Conservation (phyloP, 2,113 vertebrate species). For the Pagrus major region DNA sequence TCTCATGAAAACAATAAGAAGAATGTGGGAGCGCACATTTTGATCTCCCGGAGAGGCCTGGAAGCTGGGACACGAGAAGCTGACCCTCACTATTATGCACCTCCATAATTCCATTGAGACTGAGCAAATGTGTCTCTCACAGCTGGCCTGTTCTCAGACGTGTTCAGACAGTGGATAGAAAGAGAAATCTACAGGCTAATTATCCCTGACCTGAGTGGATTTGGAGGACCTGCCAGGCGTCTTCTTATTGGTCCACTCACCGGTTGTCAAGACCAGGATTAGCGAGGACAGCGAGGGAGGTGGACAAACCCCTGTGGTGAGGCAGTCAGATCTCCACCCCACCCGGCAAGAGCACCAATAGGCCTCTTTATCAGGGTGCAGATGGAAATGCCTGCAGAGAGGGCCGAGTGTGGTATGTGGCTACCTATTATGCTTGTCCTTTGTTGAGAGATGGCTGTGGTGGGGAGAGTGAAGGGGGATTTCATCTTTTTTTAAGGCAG, state of each 20-base stretch:
- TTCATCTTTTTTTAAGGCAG: conserved; percentile 75
- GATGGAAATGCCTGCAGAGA: conserved; percentile 84
- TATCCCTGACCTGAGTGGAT: conserved; percentile 79
- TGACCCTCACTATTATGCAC: conserved; percentile 58
- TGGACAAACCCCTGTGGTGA: conserved; percentile 73
- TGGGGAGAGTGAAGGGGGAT: conserved; percentile 42
- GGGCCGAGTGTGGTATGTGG: conserved; percentile 72
- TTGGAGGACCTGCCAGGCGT: conserved; percentile 80
- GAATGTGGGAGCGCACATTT: conserved; percentile 9
- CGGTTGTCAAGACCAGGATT: conserved; percentile 84
- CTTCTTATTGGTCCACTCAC: conserved; percentile 81
- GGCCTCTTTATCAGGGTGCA: conserved; percentile 84
- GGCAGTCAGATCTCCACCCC: conserved; percentile 63
- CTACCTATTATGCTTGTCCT: conserved; percentile 86
- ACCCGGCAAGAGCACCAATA: conserved; percentile 54
- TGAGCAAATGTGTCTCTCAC: conserved; percentile 60
- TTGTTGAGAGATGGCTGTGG: conserved; percentile 87
- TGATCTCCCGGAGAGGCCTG: conserved; percentile 43
- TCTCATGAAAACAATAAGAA: conserved; percentile 19
- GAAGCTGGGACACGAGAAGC: conserved; percentile 36
- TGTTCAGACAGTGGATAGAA: conserved; percentile 65
- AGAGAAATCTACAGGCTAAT: conserved; percentile 81
- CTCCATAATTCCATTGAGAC: conserved; percentile 71
- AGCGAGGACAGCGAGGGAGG: conserved; percentile 82
- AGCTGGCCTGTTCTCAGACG: conserved; percentile 77